Base-by-base conservation (phyloP, 2,797 vertebrate genomes). In the Danionella dracula region DNA sequence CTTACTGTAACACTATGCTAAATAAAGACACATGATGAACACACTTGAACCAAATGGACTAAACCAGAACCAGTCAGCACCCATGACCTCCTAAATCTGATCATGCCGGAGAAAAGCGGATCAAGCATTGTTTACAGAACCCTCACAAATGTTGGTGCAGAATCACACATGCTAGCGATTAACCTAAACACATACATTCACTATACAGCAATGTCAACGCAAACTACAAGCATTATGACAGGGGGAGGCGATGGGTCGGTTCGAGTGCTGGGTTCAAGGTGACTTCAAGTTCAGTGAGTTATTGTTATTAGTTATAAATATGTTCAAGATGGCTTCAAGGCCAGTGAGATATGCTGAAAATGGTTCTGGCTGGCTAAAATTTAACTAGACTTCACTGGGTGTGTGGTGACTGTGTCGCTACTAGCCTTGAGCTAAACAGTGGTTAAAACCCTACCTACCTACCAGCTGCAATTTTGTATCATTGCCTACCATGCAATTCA, bases 141-240 rank as follows among this genome's bases (percentile, higher is more conserved):
- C 48, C 41, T 34, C 31, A 19, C 37, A 68, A 44, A 57, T 29
- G 63, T 75, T 76, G 46, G 69, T 54, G 64, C 64, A 78, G 76
- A 81, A 79, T 74, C 76, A 58, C 74, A 72, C 81, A 83, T 91
- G 88, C 75, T 65, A 81, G 70, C 73, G 75, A 83, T 89, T 88
- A 87, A 81, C 78, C 81, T 65, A 38, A 71, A 68, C 56, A 64
- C 35, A 35, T 66, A 68, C 49, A 38, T 63, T 56, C 48, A 58
- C 50, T 55, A 37, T 68, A 71, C 55, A 68, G 54, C 44, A 68
- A 59, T 69, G 51, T 61, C 60, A 66, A 68, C 32, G 65, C 42
- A 64, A 71, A 71, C 68, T 55, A 56, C 59, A 11, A 44, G 37
- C n/a, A 10, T 55, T 68, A 70, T 68, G 60, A 65, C 68, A 35